phyloP scores from a whole-genome alignment of 2,888 invertebrate species.

The Drosophila nr. medialis region DNA sequence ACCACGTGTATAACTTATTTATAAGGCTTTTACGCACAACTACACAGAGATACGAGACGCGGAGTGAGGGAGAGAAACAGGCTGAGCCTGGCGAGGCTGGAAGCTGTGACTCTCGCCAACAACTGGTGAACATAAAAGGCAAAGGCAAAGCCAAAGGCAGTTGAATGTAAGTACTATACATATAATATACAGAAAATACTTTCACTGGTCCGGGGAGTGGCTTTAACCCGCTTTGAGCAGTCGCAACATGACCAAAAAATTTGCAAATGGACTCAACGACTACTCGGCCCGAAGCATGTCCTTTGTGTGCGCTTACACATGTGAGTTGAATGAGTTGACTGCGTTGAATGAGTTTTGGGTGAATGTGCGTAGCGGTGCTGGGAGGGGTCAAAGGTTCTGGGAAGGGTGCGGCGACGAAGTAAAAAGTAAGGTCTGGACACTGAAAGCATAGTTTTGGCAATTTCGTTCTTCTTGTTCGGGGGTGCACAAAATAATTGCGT shows the following conservation, averaged over 20 bases:
- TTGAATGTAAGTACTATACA: slow-evolving; percentile 50
- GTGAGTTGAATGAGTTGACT: slow-evolving; percentile 52
- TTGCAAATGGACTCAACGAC: slow-evolving; percentile 74
- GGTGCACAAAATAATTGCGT: slow-evolving; percentile 66
- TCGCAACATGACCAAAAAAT: slow-evolving; percentile 60
- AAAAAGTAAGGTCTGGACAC: slow-evolving; percentile 24
- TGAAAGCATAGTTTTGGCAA: slow-evolving; percentile 51
- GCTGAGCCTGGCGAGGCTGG: slow-evolving; percentile 7
- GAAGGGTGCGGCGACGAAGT: background rate
- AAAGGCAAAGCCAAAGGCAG: slow-evolving; percentile 46
- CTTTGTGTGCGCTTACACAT: slow-evolving; percentile 76
- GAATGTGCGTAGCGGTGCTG: background rate
- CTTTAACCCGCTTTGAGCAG: slow-evolving; percentile 75
- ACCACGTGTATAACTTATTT: slow-evolving; percentile 76
- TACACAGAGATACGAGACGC: slow-evolving; percentile 53
- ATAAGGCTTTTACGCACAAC: slow-evolving; percentile 79
- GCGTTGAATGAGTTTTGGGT: slow-evolving; percentile 37
- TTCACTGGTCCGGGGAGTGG: slow-evolving; percentile 45
- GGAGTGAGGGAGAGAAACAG: slow-evolving; percentile 6
- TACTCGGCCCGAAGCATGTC: slow-evolving; percentile 60
- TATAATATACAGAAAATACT: slow-evolving; percentile 50
- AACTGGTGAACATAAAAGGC: slow-evolving; percentile 53
- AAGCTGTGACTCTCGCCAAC: slow-evolving; percentile 23
- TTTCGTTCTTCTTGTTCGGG: slow-evolving; percentile 47
- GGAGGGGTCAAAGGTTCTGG: background rate